phyloP scores from a whole-genome alignment of 2,797 vertebrate genomes.

The Pampus argenteus region DNA sequence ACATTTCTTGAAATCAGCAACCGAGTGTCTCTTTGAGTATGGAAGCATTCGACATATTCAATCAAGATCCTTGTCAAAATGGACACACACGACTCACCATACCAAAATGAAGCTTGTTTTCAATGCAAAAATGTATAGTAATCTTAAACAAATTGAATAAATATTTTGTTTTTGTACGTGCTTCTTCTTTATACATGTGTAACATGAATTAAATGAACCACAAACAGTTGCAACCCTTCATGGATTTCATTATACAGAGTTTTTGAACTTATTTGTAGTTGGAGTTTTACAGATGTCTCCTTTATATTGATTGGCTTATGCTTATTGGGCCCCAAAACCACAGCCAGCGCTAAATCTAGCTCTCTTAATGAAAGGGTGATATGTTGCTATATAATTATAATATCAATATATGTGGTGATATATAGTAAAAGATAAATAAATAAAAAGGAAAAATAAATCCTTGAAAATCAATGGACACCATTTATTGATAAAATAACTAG shows the following conservation, averaged over 20 bases:
- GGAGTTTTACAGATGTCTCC: neutral
- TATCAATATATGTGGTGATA: neutral
- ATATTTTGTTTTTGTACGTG: constrained; percentile 83
- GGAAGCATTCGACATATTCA: constrained; percentile 68
- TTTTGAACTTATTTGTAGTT: neutral
- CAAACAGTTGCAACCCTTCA: neutral
- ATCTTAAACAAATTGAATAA: constrained; percentile 81
- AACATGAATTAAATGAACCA: neutral
- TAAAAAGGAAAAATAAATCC: too few relatives aligned
- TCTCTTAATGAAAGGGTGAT: neutral
- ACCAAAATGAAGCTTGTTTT: constrained; percentile 82
- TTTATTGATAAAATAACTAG: neutral
- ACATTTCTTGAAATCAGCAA: constrained; percentile 47
- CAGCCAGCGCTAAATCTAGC: neutral
- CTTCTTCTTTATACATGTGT: constrained; percentile 22
- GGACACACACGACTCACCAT: constrained; percentile 62
- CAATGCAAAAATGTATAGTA: constrained; percentile 83
- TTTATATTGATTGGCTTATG: neutral
- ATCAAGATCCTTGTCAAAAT: constrained; percentile 67
- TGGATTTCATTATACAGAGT: neutral
- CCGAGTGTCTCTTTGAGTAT: constrained; percentile 57
- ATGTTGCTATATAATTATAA: neutral
- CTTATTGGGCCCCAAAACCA: neutral
- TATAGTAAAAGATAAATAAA: too few relatives aligned
- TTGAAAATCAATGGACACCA: neutral